A percentile compares a stretch with the other conserved stretches of the same genome.
These are phyloP conservation scores for Ovis canadensis DNA, from an alignment of 2,113 vertebrate genomes.

Conservation along the genomic window DNA sequence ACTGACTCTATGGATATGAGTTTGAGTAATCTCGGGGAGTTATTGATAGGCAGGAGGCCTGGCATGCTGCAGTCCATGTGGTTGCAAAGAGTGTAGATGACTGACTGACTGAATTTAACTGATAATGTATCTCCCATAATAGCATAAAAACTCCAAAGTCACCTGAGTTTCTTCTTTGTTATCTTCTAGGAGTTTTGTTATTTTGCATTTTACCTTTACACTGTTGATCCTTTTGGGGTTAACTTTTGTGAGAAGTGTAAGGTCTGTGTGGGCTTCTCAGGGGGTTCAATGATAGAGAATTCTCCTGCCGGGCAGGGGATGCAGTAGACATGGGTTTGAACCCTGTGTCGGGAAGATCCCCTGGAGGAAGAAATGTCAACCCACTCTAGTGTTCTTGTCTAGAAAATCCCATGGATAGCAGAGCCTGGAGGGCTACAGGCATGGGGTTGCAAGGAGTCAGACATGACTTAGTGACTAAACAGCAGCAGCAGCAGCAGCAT, in stretches of 20 bases:
- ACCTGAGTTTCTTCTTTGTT: not conserved
- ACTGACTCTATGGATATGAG: not conserved
- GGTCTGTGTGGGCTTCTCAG: not conserved
- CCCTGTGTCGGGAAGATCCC: fast-evolving
- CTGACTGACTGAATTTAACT: not conserved
- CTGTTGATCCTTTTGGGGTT: not conserved
- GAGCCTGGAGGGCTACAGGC: fast-evolving
- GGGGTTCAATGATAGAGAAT: not conserved
- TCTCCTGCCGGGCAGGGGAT: not conserved
- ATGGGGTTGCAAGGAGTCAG: not conserved
- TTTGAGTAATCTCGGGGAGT: not conserved
- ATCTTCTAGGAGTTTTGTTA: not conserved
- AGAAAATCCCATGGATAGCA: not conserved
- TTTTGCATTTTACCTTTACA: not conserved
- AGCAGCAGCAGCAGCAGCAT: not conserved
- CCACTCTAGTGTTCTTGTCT: not conserved
- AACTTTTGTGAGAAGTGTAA: not conserved
- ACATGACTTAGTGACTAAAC: not conserved
- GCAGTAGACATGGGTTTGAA: not conserved
- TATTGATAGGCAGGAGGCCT: not conserved
- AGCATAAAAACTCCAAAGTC: not conserved
- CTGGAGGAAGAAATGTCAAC: not conserved
- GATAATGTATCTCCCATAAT: not conserved
- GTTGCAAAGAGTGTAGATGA: not conserved
- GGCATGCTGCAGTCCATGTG: not conserved